Percentiles rank a stretch among this genome's conserved stretches.
Conservation (phyloP, 2,797 vertebrate genomes). For the Oophaga sylvatica region DNA sequence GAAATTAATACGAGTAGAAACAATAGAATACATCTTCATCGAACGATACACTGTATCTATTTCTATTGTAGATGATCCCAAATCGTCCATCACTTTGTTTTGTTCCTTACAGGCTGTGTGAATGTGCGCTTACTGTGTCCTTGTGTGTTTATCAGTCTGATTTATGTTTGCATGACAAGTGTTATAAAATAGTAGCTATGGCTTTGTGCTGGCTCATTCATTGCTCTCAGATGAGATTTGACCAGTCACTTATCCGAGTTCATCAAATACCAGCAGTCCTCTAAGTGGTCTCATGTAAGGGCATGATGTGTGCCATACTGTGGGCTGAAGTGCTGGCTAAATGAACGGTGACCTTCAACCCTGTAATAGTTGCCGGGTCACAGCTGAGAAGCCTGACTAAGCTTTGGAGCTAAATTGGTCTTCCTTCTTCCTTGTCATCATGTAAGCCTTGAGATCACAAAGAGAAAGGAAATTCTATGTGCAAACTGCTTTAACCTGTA, state of each 20-base stretch:
- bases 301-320: conserved; percentile 18
- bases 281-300: conserved; percentile 4
- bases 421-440: conserved; percentile 20
- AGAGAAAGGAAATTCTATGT: conserved; percentile 36
- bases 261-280: background rate
- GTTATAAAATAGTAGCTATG: conserved; percentile 24
- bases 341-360: conserved; percentile 55
- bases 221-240: background rate
- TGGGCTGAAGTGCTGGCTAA: conserved; percentile 44
- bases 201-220: conserved; percentile 44
- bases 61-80: no score
- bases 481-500: background rate
- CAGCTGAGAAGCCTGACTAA: conserved; percentile 67
- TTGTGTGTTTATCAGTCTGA: background rate
- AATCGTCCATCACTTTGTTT: no score
- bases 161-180: background rate
- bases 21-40: background rate
- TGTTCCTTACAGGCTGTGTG: background rate
- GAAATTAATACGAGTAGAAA: background rate
- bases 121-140: background rate
- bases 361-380: conserved; percentile 63
- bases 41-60: background rate
- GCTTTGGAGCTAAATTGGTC: conserved; percentile 55
- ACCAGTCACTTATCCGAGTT: background rate
- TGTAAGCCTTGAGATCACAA: conserved; percentile 48